A percentile compares a stretch with the other conserved stretches of the same genome.
phyloP scores from a whole-genome alignment of 1,140 invertebrate species.

The Acyrthosiphon pisum region DNA sequence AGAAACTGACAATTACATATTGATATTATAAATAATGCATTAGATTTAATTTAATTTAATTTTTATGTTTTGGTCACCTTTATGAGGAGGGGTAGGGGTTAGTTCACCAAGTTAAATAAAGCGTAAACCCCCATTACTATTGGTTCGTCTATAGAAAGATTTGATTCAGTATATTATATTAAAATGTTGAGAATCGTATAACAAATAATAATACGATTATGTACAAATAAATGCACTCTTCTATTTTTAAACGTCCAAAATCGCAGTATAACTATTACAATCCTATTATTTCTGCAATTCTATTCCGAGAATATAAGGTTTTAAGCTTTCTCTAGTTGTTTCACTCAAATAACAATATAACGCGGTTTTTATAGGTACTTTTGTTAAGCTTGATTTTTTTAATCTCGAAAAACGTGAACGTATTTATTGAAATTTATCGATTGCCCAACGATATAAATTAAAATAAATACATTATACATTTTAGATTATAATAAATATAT shows the following conservation, averaged over 20 bases:
- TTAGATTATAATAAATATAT: not conserved
- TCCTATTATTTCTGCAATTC: not conserved
- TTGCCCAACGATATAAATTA: not conserved
- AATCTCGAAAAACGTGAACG: not conserved
- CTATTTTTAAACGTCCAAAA: not conserved
- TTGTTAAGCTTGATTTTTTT: not conserved
- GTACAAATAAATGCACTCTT: not conserved
- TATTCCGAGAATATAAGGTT: not conserved
- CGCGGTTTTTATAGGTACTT: not conserved
- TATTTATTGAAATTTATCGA: constrained; percentile 6
- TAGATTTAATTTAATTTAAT: too few relatives aligned
- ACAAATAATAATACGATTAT: too few relatives aligned
- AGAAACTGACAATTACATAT: not conserved
- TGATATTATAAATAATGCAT: too few relatives aligned
- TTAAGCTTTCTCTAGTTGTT: not conserved
- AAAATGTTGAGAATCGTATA: not conserved
- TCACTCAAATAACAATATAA: not conserved
- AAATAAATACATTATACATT: not conserved
- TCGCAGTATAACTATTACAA: not conserved
- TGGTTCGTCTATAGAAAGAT: not conserved
- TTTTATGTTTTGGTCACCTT: not conserved
- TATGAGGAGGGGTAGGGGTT: not conserved
- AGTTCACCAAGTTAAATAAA: not conserved
- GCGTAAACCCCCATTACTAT: not conserved
- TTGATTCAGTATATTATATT: not conserved